Conservation (phyloP, 2,888 invertebrate genomes). For the Quadroppia sp. region DNA sequence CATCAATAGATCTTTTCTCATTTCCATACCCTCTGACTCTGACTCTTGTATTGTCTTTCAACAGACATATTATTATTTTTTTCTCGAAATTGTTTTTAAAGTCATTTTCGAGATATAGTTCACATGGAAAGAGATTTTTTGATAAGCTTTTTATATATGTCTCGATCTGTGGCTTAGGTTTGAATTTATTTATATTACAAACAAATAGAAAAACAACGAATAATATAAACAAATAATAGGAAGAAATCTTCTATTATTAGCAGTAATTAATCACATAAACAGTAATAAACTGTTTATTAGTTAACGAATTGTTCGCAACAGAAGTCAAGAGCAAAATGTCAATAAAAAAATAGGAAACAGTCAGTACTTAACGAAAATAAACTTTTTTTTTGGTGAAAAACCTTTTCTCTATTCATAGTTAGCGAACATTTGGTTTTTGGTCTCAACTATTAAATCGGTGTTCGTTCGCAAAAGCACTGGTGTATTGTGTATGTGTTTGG, state of each 20-base stretch:
- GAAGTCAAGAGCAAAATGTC: not conserved
- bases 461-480: slow-evolving; percentile 8
- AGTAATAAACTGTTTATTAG: not conserved
- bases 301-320: not conserved
- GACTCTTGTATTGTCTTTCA: slow-evolving; percentile 1
- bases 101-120: not conserved
- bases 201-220: not conserved
- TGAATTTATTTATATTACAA: not conserved
- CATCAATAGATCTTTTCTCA: not conserved
- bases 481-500: slow-evolving; percentile 1
- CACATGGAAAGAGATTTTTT: not conserved
- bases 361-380: not conserved
- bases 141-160: not conserved
- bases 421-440: slow-evolving; percentile 8
- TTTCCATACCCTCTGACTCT: not conserved
- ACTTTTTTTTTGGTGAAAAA: not conserved
- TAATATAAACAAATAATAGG: not conserved
- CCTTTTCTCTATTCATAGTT: not conserved
- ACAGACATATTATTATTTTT: slow-evolving; percentile 16
- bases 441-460: not conserved
- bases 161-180: not conserved
- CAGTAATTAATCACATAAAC: not conserved
- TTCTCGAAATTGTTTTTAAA: not conserved
- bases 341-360: not conserved
- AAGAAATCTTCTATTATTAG: not conserved